phyloP scores from a whole-genome alignment of 2,888 invertebrate genomes.

The Acrocera orbiculus region DNA sequence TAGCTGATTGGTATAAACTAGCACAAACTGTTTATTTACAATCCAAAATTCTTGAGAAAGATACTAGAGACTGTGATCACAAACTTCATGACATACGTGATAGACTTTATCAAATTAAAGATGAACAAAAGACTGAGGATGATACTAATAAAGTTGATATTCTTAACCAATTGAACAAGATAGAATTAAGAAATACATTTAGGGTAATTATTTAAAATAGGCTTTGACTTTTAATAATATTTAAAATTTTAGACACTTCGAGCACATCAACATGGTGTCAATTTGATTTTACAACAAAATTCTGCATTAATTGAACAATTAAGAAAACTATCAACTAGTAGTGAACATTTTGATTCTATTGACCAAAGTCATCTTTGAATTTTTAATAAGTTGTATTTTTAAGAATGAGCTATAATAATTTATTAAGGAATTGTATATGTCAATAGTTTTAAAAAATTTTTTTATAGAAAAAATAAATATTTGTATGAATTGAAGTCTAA shows the following conservation, averaged over 20 bases:
- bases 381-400: too few relatives aligned
- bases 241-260: slow-evolving; percentile 19
- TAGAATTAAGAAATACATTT: slow-evolving; percentile 22
- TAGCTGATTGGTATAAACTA: slow-evolving; percentile 78
- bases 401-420: too few relatives aligned
- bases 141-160: slow-evolving; percentile 19
- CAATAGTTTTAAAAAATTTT: too few relatives aligned
- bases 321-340: neutral
- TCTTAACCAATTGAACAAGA: slow-evolving; percentile 22
- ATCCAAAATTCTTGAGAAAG: slow-evolving; percentile 60
- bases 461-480: too few relatives aligned
- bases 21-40: slow-evolving; percentile 74
- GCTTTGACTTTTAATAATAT: slow-evolving; percentile 2
- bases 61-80: slow-evolving; percentile 25
- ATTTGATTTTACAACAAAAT: slow-evolving; percentile 22
- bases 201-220: slow-evolving; percentile 14
- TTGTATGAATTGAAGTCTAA: too few relatives aligned
- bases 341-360: neutral
- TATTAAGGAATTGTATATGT: too few relatives aligned
- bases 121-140: slow-evolving; percentile 22
- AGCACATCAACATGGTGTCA: slow-evolving; percentile 24
- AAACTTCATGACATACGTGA: slow-evolving; percentile 23
- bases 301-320: slow-evolving; percentile 21
- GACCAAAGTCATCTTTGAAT: neutral
- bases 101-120: slow-evolving; percentile 23